Conservation (phyloP, 2,113 vertebrate genomes). For the Hippolais icterina region DNA sequence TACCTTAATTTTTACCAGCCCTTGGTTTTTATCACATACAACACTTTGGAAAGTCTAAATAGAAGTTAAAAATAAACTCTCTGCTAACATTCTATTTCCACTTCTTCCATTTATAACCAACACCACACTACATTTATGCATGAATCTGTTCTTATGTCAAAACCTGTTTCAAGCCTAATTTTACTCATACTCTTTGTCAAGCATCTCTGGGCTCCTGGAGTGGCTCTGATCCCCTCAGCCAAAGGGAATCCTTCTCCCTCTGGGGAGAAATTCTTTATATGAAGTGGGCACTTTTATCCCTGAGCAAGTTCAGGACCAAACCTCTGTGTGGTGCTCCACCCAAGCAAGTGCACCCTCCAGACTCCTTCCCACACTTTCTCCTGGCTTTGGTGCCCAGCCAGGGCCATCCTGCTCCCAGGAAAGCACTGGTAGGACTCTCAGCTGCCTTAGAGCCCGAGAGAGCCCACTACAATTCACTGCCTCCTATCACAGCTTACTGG, state of each 20-base stretch:
- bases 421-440: not conserved
- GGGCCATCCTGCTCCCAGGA: not conserved
- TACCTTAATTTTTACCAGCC: not conserved
- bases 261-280: not conserved
- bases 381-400: not conserved
- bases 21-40: not conserved
- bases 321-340: not conserved
- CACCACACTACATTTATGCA: slow-evolving; percentile 12
- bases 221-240: not conserved
- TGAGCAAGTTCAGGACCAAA: not conserved
- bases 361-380: not conserved
- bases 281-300: not conserved
- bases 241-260: not conserved
- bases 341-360: not conserved
- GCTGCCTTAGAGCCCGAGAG: not conserved
- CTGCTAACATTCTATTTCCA: not conserved
- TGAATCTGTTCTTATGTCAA: not conserved
- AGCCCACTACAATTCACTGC: not conserved
- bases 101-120: slow-evolving; percentile 11
- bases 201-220: not conserved
- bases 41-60: not conserved
- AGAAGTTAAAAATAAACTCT: slow-evolving; percentile 23
- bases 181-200: not conserved
- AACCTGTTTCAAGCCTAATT: not conserved
- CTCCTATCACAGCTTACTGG: not conserved